These are phyloP conservation scores for Elephas maximus DNA, from an alignment of 2,113 vertebrate genomes.

Conservation along the genomic window DNA sequence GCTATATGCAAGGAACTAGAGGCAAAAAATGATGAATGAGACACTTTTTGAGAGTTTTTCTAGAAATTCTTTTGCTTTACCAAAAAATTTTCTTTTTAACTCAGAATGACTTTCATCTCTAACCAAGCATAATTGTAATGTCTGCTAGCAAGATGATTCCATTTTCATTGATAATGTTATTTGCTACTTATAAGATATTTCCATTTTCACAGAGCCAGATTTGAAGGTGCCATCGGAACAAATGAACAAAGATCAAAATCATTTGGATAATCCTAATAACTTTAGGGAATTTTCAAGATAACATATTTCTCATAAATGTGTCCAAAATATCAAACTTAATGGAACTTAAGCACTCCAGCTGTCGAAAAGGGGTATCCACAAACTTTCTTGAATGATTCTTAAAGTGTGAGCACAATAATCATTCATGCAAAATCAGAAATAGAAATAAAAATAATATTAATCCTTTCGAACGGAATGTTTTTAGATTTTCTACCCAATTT, in stretches of 20 bases:
- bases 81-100: not conserved
- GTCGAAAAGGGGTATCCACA: not conserved
- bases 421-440: slow-evolving; percentile 23
- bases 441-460: not conserved
- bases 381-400: slow-evolving; percentile 15
- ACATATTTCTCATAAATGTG: not conserved
- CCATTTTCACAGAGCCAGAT: not conserved
- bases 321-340: slow-evolving; percentile 15
- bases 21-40: not conserved
- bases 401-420: not conserved
- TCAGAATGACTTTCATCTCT: not conserved
- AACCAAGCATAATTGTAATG: not conserved
- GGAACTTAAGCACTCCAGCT: not conserved
- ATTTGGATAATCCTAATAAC: not conserved
- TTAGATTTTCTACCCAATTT: slow-evolving; percentile 25
- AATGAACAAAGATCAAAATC: not conserved
- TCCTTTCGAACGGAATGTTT: slow-evolving; percentile 17
- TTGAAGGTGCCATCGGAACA: not conserved
- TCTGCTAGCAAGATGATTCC: not conserved
- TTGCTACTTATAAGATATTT: not conserved
- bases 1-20: not conserved
- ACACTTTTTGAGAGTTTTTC: not conserved
- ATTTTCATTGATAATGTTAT: slow-evolving; percentile 12
- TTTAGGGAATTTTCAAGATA: not conserved
- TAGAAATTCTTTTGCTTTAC: not conserved